Evolutionary conservation across 2,797 vertebrate genomes (phyloP), one percentile per base, ranked within the genome.

Genomic region (Pelodytes ibericus): DNA sequence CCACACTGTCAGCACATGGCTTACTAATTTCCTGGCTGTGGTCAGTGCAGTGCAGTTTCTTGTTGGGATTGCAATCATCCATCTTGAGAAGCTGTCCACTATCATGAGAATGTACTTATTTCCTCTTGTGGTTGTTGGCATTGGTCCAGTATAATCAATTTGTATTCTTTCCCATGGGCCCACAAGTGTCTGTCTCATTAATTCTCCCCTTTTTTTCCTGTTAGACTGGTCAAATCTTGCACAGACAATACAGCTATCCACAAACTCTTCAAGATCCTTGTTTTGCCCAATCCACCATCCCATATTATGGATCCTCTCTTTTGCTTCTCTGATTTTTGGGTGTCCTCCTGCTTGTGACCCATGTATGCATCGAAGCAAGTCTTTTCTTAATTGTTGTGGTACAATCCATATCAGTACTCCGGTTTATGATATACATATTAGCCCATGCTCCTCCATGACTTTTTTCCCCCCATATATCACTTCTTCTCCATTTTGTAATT

Each of bases 91-190:
- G n/a, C n/a, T n/a, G n/a, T n/a, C n/a, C n/a, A n/a, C n/a, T n/a
- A n/a, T n/a, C 20, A 61, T 30, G 11, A 61, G 16, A 9, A 30
- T 30, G 20, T 61, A 61, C 20, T 61, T 61, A n/a, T 61, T 61
- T 30, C 29, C 26, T 29, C 29, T 29, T 61, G 59, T 30, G 26
- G 59, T 61, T n/a, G 1, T 61, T 30, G 59, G 59, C 27, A 61
- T n/a, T 61, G 27, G 26, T 31, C 27, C 59, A 8, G 59, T 61
- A 29, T 61, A 61, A 31, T 61, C 59, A 61, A 61, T 61, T 33
- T 61, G 59, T 16, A 61, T 61, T n/a, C 4, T 29, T 31, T 61
- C 59, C 59, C 59, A 61, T 61, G 59, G 59, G 27, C 29, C 59
- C 27, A 61, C 29, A 30, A 16, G 59, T 30, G 59, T n/a, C 29